Evolutionary conservation across 1,140 invertebrate species (phyloP).

Genomic region (Onthophagus taurus): DNA sequence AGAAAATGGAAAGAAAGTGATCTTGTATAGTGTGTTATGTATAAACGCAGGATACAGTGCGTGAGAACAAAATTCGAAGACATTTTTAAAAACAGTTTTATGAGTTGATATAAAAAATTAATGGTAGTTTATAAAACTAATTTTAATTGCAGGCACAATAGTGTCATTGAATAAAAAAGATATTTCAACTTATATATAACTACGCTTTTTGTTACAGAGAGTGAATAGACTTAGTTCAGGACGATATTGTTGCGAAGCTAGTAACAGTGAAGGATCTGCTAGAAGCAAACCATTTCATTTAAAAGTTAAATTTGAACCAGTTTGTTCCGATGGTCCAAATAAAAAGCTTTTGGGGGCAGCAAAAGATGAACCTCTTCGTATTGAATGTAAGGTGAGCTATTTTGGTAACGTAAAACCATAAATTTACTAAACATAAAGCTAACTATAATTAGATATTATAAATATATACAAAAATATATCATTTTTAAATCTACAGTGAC

Average conservation of each 20-base stretch:
- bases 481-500: too few relatives aligned
- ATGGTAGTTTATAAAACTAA: background rate
- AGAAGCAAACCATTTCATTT: constrained; percentile 33
- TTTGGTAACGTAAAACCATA: too few relatives aligned
- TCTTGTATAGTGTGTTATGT: too few relatives aligned
- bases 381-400: constrained; percentile 45
- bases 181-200: background rate
- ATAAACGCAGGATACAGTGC: too few relatives aligned
- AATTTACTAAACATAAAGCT: too few relatives aligned
- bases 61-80: too few relatives aligned
- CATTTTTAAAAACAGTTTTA: too few relatives aligned
- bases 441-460: too few relatives aligned
- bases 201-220: constrained; percentile 34
- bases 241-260: constrained; percentile 43
- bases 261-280: constrained; percentile 40
- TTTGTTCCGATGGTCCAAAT: constrained; percentile 39
- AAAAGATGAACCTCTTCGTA: constrained; percentile 44
- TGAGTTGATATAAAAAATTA: background rate
- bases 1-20: too few relatives aligned
- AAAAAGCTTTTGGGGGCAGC: constrained; percentile 48
- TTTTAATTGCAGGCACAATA: background rate
- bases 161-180: too few relatives aligned
- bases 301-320: constrained; percentile 38
- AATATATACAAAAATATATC: too few relatives aligned
- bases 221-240: constrained; percentile 40